Evolutionary conservation across 2,113 vertebrate species (phyloP).

Genomic region (Patagioenas fasciata): DNA sequence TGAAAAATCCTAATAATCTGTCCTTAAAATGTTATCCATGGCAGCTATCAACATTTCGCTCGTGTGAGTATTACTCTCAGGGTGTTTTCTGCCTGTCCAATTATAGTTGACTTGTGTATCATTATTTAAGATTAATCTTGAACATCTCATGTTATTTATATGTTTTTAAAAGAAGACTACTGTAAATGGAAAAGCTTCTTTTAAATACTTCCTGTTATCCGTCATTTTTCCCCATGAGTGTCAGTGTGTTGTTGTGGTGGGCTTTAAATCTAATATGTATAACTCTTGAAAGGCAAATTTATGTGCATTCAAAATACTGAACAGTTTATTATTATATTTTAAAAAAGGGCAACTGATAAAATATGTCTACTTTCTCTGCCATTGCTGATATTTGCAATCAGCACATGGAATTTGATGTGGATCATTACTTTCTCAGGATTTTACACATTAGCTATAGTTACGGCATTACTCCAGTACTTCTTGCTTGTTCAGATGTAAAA

Average conservation of each 20-base stretch:
- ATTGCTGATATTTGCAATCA: slow-evolving; percentile 49
- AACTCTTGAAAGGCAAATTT: slow-evolving; percentile 26
- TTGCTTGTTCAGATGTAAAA: background rate
- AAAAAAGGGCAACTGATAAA: slow-evolving; percentile 19
- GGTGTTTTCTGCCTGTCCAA: background rate
- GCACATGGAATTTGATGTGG: slow-evolving; percentile 6
- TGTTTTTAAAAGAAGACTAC: background rate
- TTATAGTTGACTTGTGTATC: background rate
- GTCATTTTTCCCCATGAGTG: background rate
- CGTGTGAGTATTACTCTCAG: background rate
- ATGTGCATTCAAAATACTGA: slow-evolving; percentile 39
- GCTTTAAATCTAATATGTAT: background rate
- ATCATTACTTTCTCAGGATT: slow-evolving; percentile 41
- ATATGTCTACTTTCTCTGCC: background rate
- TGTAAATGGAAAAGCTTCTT: background rate
- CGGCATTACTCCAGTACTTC: background rate
- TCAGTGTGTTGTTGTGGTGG: background rate
- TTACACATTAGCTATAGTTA: slow-evolving; percentile 1
- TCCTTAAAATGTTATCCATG: background rate
- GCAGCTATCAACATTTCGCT: background rate
- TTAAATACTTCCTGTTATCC: slow-evolving; percentile 7
- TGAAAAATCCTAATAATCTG: background rate
- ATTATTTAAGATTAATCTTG: background rate
- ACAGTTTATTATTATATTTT: slow-evolving; percentile 8
- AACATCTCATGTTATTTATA: background rate